Evolutionary conservation across 2,888 invertebrate genomes (phyloP).

Genomic region (Acrocyrtus sp.): DNA sequence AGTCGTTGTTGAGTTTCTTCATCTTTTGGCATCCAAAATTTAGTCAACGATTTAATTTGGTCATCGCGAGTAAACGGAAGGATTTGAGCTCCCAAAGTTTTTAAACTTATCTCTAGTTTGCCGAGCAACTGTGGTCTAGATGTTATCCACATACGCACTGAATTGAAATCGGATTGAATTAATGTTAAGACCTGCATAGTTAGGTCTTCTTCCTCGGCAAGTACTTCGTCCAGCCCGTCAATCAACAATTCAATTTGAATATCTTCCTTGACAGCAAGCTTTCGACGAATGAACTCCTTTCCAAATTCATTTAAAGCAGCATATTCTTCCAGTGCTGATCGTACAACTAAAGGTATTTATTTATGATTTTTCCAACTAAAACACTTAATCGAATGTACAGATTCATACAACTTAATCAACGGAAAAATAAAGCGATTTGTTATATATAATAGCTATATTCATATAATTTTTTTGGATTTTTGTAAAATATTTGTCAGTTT

Average conservation of each 20-base stretch:
- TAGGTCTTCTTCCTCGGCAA: background rate
- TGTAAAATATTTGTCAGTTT: too few species aligned
- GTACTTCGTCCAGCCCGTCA: background rate
- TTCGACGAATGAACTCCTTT: background rate
- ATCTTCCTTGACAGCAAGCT: background rate
- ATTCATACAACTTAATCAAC: too few species aligned
- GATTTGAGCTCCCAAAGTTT: background rate
- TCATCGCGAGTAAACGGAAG: background rate
- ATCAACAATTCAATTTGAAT: background rate
- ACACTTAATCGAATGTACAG: too few species aligned
- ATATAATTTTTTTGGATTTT: too few species aligned
- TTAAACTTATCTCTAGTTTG: background rate
- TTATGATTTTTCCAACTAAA: too few species aligned
- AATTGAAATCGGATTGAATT: background rate
- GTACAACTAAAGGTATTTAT: too few species aligned
- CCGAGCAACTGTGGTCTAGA: background rate
- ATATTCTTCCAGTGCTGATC: too few species aligned
- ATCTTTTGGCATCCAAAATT: background rate
- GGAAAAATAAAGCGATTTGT: too few species aligned
- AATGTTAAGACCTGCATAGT: background rate
- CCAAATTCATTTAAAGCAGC: background rate
- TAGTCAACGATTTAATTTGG: background rate
- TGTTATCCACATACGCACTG: background rate
- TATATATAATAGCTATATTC: too few species aligned
- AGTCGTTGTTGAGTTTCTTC: background rate